Percentiles rank a stretch among this genome's conserved stretches.
Evolutionary conservation across 92 coral and sea anemone species (phyloP).

Genomic region (Paramuricea clavata): DNA sequence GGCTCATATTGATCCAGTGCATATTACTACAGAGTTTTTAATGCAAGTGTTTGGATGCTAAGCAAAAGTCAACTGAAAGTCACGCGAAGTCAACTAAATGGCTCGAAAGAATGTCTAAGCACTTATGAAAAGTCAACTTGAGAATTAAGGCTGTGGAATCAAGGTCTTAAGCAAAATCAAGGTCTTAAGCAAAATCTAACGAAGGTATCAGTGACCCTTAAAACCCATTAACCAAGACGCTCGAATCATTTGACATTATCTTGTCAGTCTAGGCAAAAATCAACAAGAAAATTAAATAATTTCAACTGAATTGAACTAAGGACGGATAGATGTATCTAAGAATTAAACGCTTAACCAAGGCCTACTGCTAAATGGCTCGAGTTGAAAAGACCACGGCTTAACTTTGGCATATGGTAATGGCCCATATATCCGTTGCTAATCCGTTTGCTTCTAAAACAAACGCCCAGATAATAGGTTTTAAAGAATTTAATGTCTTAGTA

Average conservation of each 20-base stretch:
- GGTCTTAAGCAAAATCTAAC: conserved; percentile 17
- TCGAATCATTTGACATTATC: neutral
- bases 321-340: neutral
- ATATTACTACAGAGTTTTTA: no score
- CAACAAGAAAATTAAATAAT: conserved; percentile 10
- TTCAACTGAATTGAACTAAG: neutral
- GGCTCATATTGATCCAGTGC: no score
- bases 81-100: neutral
- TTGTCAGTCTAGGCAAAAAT: neutral
- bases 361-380: neutral
- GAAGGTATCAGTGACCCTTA: neutral
- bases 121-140: neutral
- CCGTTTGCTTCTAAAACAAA: conserved; percentile 2
- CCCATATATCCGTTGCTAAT: conserved; percentile 8
- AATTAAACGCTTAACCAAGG: conserved; percentile 12
- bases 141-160: no score
- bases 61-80: neutral
- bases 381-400: conserved; percentile 11
- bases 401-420: neutral
- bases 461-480: conserved; percentile 12
- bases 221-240: neutral
- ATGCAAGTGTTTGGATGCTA: neutral
- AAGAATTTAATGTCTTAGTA: conserved; percentile 6
- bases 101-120: neutral
- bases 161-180: no score